Evolutionary conservation across 64 coral and sea anemone genomes (phyloP).

Genomic region (Dendrophyllia cribrosa): DNA sequence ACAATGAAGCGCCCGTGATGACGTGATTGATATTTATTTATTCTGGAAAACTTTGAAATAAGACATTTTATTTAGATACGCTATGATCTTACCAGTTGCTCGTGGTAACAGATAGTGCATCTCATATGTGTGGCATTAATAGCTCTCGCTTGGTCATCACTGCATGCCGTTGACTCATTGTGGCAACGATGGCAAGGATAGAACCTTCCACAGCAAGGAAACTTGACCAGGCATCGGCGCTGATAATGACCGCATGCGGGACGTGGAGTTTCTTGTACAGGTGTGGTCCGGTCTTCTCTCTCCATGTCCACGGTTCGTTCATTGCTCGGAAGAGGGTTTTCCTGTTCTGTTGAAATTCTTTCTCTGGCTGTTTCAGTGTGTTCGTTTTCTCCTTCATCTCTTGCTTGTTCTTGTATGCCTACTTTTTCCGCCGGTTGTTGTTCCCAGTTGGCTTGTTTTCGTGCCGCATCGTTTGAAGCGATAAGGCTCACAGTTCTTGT

Average conservation of each 20-base stretch:
- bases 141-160: slow-evolving; percentile 13
- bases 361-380: not conserved
- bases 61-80: not conserved
- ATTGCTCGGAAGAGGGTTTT: not conserved
- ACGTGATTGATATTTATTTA: too few relatives aligned
- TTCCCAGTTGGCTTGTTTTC: not conserved
- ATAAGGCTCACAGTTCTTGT: not conserved
- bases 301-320: not conserved
- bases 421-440: not conserved
- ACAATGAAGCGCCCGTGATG: too few relatives aligned
- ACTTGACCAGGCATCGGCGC: slow-evolving; percentile 51
- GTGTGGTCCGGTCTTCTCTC: not conserved
- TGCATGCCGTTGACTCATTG: slow-evolving; percentile 43
- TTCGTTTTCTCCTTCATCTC: not conserved
- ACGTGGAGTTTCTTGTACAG: slow-evolving; percentile 18
- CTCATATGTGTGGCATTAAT: slow-evolving; percentile 47
- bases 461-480: not conserved
- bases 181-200: slow-evolving; percentile 81
- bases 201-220: slow-evolving; percentile 70
- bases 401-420: slow-evolving; percentile 1
- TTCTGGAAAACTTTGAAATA: too few relatives aligned
- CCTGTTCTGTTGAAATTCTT: not conserved
- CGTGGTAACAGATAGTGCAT: slow-evolving; percentile 48
- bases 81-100: slow-evolving; percentile 51
- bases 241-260: slow-evolving; percentile 63